A percentile compares a stretch with the other conserved stretches of the same genome.
These are phyloP conservation scores for Agelas oroides DNA, from an alignment of 37 sponge, comb jelly and placozoan genomes.

Conservation along the genomic window DNA sequence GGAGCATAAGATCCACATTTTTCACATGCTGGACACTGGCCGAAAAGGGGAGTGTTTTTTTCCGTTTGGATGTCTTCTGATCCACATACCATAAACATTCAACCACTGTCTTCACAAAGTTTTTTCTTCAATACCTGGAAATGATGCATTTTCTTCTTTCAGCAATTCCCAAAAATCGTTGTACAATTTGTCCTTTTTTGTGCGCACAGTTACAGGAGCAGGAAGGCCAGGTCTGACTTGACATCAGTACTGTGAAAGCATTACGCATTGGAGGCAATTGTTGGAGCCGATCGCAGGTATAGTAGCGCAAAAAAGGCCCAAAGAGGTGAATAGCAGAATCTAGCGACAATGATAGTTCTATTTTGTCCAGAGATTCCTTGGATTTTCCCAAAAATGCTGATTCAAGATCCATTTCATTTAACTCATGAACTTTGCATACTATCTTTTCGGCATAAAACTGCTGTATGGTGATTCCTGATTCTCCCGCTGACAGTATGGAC, in stretches of 20 bases:
- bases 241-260: slow-evolving; percentile 10
- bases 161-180: not conserved
- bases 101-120: slow-evolving; percentile 8
- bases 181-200: slow-evolving; percentile 4
- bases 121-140: not conserved
- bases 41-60: not conserved
- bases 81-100: slow-evolving; percentile 35
- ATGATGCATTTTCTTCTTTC: not conserved
- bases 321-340: slow-evolving; percentile 6
- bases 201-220: not conserved
- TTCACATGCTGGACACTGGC: slow-evolving; percentile 21
- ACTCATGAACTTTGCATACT: not conserved
- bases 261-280: not conserved
- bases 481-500: slow-evolving; percentile 6
- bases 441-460: slow-evolving; percentile 15
- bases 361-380: slow-evolving; percentile 22
- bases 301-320: slow-evolving; percentile 13
- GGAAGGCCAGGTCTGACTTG: slow-evolving; percentile 8
- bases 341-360: slow-evolving; percentile 13
- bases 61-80: not conserved
- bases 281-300: not conserved
- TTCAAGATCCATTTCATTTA: not conserved
- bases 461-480: slow-evolving; percentile 1
- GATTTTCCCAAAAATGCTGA: slow-evolving; percentile 23
- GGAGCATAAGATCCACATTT: slow-evolving; percentile 35